These are phyloP conservation scores for Drosophila guanche DNA, from an alignment of 1,140 invertebrate genomes.

Conservation along the genomic window DNA sequence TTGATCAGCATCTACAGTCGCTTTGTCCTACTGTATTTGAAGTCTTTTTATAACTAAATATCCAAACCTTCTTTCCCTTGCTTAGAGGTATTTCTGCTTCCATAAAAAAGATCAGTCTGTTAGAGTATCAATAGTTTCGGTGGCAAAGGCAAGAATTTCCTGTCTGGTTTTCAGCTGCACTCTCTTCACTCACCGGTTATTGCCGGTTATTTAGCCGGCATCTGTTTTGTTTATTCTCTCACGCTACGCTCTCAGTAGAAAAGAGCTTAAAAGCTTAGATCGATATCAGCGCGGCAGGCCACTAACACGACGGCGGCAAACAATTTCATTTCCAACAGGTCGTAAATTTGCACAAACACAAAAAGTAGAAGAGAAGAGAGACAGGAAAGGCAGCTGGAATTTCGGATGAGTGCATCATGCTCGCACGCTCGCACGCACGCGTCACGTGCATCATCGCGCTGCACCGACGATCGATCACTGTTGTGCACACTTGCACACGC, in stretches of 20 bases:
- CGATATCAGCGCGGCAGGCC: slow-evolving; percentile 20
- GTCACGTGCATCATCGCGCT: slow-evolving; percentile 61
- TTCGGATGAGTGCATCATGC: slow-evolving; percentile 55
- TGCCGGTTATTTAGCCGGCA: slow-evolving; percentile 60
- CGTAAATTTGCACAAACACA: slow-evolving; percentile 60
- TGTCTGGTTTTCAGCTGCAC: too few relatives aligned
- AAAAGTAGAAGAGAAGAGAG: slow-evolving; percentile 6
- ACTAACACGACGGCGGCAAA: slow-evolving; percentile 32
- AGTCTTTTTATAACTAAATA: too few relatives aligned
- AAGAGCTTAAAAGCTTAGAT: slow-evolving; percentile 24
- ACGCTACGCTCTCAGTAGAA: not conserved
- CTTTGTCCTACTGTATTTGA: too few relatives aligned
- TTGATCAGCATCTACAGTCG: too few relatives aligned
- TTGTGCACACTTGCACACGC: slow-evolving; percentile 8
- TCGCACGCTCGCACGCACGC: slow-evolving; percentile 49
- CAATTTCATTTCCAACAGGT: slow-evolving; percentile 50
- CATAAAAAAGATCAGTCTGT: too few relatives aligned
- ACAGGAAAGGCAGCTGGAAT: slow-evolving; percentile 60
- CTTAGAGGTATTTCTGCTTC: too few relatives aligned
- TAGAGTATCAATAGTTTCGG: too few relatives aligned
- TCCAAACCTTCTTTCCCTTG: too few relatives aligned
- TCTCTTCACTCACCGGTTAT: slow-evolving; percentile 6
- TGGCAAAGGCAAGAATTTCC: too few relatives aligned
- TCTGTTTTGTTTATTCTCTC: slow-evolving; percentile 6
- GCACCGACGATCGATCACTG: slow-evolving; percentile 62